Base-by-base conservation (phyloP, 2,888 invertebrate species). In the Oasisia sp. region DNA sequence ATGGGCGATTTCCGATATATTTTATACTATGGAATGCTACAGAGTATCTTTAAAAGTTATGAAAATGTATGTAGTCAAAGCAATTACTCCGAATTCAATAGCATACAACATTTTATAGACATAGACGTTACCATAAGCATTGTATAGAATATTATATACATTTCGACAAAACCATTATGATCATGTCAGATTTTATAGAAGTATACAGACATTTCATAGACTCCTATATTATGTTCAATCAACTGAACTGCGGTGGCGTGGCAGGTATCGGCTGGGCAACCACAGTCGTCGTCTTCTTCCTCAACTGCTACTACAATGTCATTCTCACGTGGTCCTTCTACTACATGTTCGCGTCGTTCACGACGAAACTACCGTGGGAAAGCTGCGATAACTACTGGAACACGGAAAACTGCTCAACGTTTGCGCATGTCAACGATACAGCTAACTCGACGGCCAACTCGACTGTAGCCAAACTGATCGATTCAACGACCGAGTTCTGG, bases 221-320 rank as follows among this genome's bases (percentile, higher is more conserved):
- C 38, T 38, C 38, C 38, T 38, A 38, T 38, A 38, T 1, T 1
- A 38, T 38, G 38, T 38, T 38, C 38, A 38, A 38, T 38, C 38
- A 38, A 38, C 1, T 38, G 38, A 1, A 38, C 38, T 38, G 38
- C 38, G 1, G 27, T 74, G 74, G 27, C n/a, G 27, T 74, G 27
- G 11, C 95, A 97, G 97, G 97, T 91, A 97, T 97, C 92, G 97
- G 97, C 5, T 96, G 96, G 93, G 97, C 97, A 8, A 97, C 95
- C 0, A 95, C 96, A 19, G 95, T 97, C 32, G 97, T 97, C 92
- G 97, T 97, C 92, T 97, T 97, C 95, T 95, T 97, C 93, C 95
- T 97, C 50, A 97, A 97, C 95, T 96, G 97, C 91, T 97, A 97
- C 95, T 97, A 97, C 95, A 97, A 97, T 93, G 96, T 97, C 11